These are phyloP conservation scores for Pantelozetes paolii DNA, from an alignment of 2,888 invertebrate species.

Conservation along the genomic window DNA sequence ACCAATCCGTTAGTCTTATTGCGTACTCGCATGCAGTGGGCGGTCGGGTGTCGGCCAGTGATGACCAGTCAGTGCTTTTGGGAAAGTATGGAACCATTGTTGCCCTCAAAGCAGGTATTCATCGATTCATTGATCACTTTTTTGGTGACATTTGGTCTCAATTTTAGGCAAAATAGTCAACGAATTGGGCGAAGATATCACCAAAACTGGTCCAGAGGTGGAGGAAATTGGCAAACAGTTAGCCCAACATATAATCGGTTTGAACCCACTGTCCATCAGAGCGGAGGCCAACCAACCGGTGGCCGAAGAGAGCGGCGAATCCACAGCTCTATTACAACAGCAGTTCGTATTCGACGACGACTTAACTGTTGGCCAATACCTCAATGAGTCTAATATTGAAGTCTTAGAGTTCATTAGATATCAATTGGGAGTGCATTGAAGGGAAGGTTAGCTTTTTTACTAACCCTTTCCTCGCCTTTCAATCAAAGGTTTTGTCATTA, in stretches of 20 bases:
- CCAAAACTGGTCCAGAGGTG: slow-evolving; percentile 43
- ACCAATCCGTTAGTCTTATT: slow-evolving; percentile 56
- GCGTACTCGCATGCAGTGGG: slow-evolving; percentile 71
- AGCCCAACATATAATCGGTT: slow-evolving; percentile 87
- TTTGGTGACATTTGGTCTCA: not conserved
- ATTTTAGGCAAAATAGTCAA: slow-evolving; percentile 45
- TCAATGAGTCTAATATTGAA: slow-evolving; percentile 58
- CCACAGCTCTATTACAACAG: slow-evolving; percentile 66
- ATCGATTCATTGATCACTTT: not conserved
- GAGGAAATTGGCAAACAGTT: slow-evolving; percentile 65
- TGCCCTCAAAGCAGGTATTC: slow-evolving; percentile 60
- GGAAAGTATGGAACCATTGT: slow-evolving; percentile 84
- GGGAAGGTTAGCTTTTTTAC: too few relatives aligned
- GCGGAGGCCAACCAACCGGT: slow-evolving; percentile 28
- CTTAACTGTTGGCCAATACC: slow-evolving; percentile 67
- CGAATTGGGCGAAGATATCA: slow-evolving; percentile 51
- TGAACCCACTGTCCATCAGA: slow-evolving; percentile 62
- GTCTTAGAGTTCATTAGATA: slow-evolving; percentile 78
- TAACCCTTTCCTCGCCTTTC: too few relatives aligned
- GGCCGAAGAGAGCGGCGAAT: slow-evolving; percentile 60
- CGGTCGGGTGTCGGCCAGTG: slow-evolving; percentile 9
- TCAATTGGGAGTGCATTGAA: slow-evolving; percentile 83
- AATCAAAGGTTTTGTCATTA: too few relatives aligned
- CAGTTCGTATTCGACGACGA: slow-evolving; percentile 77
- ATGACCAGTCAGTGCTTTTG: slow-evolving; percentile 44